phyloP scores from a whole-genome alignment of 2,888 invertebrate genomes.

The Heliconius ethilla region DNA sequence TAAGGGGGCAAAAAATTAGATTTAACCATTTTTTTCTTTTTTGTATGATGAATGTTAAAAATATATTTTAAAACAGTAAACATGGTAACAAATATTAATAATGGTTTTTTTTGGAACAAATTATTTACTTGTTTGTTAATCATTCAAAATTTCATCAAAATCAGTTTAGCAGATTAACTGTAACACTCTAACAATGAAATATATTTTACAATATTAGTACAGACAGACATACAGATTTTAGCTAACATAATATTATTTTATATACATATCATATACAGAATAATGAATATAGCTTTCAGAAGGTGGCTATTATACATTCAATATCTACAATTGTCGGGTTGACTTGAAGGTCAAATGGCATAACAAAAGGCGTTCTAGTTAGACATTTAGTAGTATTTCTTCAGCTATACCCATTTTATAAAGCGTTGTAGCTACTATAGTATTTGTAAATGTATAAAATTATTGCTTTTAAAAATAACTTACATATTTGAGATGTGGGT shows the following conservation, averaged over 20 bases:
- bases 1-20: no score
- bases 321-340: neutral
- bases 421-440: neutral
- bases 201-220: neutral
- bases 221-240: neutral
- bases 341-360: conserved; percentile 18
- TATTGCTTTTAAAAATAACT: neutral
- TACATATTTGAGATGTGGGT: neutral
- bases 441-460: neutral
- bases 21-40: neutral
- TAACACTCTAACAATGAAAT: neutral
- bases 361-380: conserved; percentile 15
- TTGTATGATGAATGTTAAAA: neutral
- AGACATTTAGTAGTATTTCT: neutral
- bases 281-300: conserved; percentile 2
- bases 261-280: neutral
- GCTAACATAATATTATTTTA: neutral
- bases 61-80: neutral
- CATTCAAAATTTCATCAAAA: neutral
- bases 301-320: conserved; percentile 3
- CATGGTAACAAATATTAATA: neutral
- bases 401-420: neutral
- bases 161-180: neutral
- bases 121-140: neutral
- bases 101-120: neutral